Conservation (phyloP, 2,797 vertebrate species). For the Euthynnus affinis region DNA sequence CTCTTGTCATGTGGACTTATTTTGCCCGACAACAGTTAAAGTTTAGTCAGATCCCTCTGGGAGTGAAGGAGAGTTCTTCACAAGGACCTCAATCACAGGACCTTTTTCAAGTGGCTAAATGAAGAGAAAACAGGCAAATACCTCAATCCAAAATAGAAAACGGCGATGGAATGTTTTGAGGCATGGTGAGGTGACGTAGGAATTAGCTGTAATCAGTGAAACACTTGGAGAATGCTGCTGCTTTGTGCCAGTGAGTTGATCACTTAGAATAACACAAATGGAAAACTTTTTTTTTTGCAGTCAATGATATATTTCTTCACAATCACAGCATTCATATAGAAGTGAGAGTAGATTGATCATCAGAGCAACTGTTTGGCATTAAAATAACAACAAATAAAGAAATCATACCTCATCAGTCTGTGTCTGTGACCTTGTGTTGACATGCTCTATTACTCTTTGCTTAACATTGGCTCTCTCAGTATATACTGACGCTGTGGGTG, state of each 20-base stretch:
- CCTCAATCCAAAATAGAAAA: slow-evolving; percentile 68
- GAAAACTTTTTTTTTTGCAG: slow-evolving; percentile 6
- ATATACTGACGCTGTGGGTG: not conserved
- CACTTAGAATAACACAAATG: slow-evolving; percentile 11
- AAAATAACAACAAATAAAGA: slow-evolving; percentile 12
- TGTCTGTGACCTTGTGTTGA: slow-evolving; percentile 31
- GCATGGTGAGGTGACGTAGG: slow-evolving; percentile 60
- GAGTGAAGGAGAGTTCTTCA: slow-evolving; percentile 63
- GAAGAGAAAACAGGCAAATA: slow-evolving; percentile 67
- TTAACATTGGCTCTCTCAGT: not conserved
- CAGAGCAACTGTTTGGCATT: not conserved
- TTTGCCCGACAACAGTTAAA: slow-evolving; percentile 71
- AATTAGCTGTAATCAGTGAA: slow-evolving; percentile 74
- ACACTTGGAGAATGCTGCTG: slow-evolving; percentile 67
- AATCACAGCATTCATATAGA: too few relatives aligned
- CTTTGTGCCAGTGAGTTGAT: slow-evolving; percentile 50
- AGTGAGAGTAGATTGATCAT: not conserved
- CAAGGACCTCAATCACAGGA: slow-evolving; percentile 61
- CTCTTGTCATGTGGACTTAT: slow-evolving; percentile 71
- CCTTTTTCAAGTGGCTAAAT: slow-evolving; percentile 64
- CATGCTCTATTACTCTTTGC: not conserved
- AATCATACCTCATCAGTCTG: slow-evolving; percentile 18
- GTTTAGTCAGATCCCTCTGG: slow-evolving; percentile 70
- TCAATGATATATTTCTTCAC: not conserved
- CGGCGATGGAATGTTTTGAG: slow-evolving; percentile 61